A percentile compares a stretch with the other conserved stretches of the same genome.
Evolutionary conservation across 30 jellyfish, hydroid and myxozoan genomes (phyloP).

Genomic region (Hydractinia echinata): DNA sequence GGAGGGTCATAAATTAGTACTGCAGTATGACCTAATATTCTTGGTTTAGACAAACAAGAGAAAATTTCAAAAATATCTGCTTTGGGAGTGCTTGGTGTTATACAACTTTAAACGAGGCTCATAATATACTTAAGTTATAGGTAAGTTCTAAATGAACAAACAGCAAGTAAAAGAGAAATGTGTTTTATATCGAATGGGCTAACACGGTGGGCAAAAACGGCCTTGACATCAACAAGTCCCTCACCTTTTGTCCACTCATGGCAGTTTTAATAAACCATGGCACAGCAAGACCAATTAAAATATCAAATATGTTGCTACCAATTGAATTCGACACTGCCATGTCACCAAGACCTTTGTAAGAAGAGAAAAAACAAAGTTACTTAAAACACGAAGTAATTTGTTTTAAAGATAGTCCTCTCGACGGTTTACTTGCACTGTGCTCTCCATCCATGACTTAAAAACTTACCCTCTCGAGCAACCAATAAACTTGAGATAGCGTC

Average conservation of each 20-base stretch:
- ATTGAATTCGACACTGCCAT: conserved; percentile 88
- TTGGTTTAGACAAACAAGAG: too few relatives aligned
- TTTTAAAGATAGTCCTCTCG: too few relatives aligned
- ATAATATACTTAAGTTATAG: too few relatives aligned
- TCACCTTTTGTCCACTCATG: conserved; percentile 1
- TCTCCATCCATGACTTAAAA: background rate
- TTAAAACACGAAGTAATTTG: background rate
- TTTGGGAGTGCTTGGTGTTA: too few relatives aligned
- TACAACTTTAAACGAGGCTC: too few relatives aligned
- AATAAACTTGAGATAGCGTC: conserved; percentile 85
- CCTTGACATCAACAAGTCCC: background rate
- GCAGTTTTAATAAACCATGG: conserved; percentile 82
- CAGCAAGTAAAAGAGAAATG: too few relatives aligned
- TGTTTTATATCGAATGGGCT: too few relatives aligned
- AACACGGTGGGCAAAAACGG: background rate
- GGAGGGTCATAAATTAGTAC: too few relatives aligned
- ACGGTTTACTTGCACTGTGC: background rate
- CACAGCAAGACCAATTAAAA: conserved; percentile 68
- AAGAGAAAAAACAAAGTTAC: background rate
- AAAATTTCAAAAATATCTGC: too few relatives aligned
- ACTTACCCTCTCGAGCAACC: conserved; percentile 81
- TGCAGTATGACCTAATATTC: too few relatives aligned
- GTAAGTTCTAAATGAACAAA: too few relatives aligned
- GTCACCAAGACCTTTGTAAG: conserved; percentile 67
- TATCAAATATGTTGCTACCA: conserved; percentile 80